These are phyloP conservation scores for Bombus waltoni DNA, from an alignment of 1,140 invertebrate genomes.

Conservation along the genomic window DNA sequence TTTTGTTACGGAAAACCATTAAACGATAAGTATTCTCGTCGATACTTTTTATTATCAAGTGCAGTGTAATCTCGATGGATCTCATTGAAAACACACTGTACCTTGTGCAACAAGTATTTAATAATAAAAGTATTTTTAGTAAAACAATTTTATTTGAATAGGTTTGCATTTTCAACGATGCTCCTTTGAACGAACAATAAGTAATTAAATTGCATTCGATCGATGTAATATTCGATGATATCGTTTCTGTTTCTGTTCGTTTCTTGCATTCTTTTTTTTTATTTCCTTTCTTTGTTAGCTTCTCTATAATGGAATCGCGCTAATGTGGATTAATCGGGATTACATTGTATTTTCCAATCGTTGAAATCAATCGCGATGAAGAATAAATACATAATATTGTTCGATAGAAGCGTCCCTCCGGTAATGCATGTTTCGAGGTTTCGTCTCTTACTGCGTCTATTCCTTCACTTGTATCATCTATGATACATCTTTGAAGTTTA, in stretches of 20 bases:
- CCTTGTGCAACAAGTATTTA: constrained; percentile 4
- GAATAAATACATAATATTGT: constrained; percentile 19
- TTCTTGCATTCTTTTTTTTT: background rate
- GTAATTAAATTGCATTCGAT: background rate
- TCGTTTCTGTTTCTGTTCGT: background rate
- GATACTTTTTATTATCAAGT: constrained; percentile 56
- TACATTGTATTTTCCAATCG: constrained; percentile 33
- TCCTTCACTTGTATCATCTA: constrained; percentile 24
- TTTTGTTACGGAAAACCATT: constrained; percentile 62
- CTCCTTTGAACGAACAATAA: background rate
- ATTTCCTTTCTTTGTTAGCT: background rate
- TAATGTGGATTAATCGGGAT: constrained; percentile 29
- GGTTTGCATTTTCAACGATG: background rate
- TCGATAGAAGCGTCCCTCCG: constrained; percentile 21
- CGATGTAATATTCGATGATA: background rate
- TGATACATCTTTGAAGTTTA: constrained; percentile 34
- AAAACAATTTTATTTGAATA: constrained; percentile 2
- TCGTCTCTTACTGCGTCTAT: constrained; percentile 41
- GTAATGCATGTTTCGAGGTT: constrained; percentile 35
- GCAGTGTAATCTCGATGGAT: constrained; percentile 39
- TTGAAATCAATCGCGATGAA: constrained; percentile 25
- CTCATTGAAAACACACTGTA: constrained; percentile 19
- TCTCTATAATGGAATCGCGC: background rate
- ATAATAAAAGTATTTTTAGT: constrained; percentile 39
- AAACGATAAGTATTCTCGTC: constrained; percentile 58